Evolutionary conservation across 2,888 invertebrate species (phyloP), one percentile per base, ranked within the genome.

Genomic region (Pseudococcus longispinus): DNA sequence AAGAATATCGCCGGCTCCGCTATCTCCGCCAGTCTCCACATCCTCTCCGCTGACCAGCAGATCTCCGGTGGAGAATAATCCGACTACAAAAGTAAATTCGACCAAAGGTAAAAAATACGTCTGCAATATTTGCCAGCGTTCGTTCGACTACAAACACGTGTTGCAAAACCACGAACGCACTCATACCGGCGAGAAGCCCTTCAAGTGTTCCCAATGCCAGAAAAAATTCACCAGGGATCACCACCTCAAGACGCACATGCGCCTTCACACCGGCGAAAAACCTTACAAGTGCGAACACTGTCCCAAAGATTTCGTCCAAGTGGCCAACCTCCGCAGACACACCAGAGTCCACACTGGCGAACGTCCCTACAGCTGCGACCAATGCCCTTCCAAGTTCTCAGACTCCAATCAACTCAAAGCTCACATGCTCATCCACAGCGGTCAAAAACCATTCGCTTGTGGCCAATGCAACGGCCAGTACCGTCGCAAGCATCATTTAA

Each of bases 91-190:
- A 32, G 1, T 74, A 29, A 74, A 32, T 32, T 32, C 74, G 15
- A 29, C 74, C 13, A 42, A 84, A 55, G 65, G 65, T 37, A 87
- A 87, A 90, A 94, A 95, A 87, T 97, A 97, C 91, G 96, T 95
- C 32, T 98, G 97, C 91, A 94, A 95, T 87, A 93, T 96, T 82
- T 97, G 97, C 92, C 94, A 95, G 88, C 94, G 97, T 89, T 95
- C 95, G 15, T 97, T 97, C 90, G 97, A 97, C 83, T 97, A 97
- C 92, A 97, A 97, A 90, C 97, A 97, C 91, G 97, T 97, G 26
- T 92, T 97, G 84, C 97, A 97, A 91, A 97, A 97, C 90, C 97
- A 97, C 91, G 97, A 97, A 90, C 94, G 97, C 89, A 98, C 97
- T 0, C 97, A 97, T 91, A 97, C 97, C 0, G 97, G 97, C 0